Percentiles rank a stretch among this genome's conserved stretches.
Evolutionary conservation across 2,888 invertebrate genomes (phyloP).

Genomic region (Drosophila paranaensis): DNA sequence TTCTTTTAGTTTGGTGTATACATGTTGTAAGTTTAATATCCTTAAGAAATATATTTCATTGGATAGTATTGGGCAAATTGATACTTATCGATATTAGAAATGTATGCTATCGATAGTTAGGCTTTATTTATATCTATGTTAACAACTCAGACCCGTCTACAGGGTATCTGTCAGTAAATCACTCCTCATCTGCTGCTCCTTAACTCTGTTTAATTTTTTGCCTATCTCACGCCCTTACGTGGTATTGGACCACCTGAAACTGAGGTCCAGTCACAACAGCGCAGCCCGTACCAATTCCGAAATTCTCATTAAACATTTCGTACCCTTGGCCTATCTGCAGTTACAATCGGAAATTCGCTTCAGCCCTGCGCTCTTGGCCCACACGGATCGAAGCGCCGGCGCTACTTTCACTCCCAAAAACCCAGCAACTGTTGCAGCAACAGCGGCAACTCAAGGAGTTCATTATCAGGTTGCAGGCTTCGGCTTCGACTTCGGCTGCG

Average conservation of each 20-base stretch:
- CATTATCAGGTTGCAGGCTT: slow-evolving; percentile 61
- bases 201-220: slow-evolving; percentile 11
- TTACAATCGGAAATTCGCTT: slow-evolving; percentile 45
- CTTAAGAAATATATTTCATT: no score
- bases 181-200: not conserved
- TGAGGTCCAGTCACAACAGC: slow-evolving; percentile 12
- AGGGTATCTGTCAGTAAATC: not conserved
- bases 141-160: not conserved
- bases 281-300: slow-evolving; percentile 11
- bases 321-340: slow-evolving; percentile 51
- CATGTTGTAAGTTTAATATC: no score
- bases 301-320: slow-evolving; percentile 37
- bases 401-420: slow-evolving; percentile 70
- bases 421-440: slow-evolving; percentile 12
- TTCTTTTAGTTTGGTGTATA: no score
- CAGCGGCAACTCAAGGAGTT: slow-evolving; percentile 32
- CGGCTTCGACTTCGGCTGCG: slow-evolving; percentile 19
- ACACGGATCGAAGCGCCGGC: slow-evolving; percentile 61
- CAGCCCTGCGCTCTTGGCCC: slow-evolving; percentile 51
- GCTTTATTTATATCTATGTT: no score
- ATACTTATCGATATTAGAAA: no score
- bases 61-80: no score
- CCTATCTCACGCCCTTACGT: slow-evolving; percentile 62
- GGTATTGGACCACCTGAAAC: slow-evolving; percentile 66
- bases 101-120: no score